Percentiles rank a stretch among this genome's conserved stretches.
phyloP scores from a whole-genome alignment of 2,113 vertebrate genomes.

The Megalops atlanticus region DNA sequence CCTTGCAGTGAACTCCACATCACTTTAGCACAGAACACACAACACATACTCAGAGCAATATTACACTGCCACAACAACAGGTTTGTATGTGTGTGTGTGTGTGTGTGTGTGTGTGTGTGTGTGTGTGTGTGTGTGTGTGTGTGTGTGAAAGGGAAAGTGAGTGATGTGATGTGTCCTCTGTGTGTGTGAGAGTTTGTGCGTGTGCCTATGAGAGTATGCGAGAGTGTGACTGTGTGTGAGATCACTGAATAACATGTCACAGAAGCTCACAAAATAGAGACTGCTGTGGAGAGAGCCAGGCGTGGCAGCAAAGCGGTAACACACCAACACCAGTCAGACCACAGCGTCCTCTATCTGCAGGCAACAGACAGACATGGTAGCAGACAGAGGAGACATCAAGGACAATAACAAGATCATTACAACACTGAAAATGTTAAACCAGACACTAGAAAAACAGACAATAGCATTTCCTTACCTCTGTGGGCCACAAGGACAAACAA shows the following conservation, averaged over 20 bases:
- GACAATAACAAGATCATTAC: conserved; percentile 38
- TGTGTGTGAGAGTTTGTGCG: too few relatives aligned
- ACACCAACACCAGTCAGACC: not conserved
- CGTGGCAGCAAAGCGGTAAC: not conserved
- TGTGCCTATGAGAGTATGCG: not conserved
- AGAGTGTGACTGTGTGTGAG: not conserved
- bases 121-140: not conserved
- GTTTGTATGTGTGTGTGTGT: not conserved
- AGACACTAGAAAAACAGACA: conserved; percentile 24
- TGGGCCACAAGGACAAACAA: not conserved
- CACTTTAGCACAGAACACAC: not conserved
- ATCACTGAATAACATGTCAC: not conserved
- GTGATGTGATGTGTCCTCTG: not conserved
- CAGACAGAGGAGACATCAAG: conserved; percentile 38
- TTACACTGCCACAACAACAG: not conserved
- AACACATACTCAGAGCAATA: not conserved
- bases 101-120: not conserved
- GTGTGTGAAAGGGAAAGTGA: too few relatives aligned
- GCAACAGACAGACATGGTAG: conserved; percentile 37
- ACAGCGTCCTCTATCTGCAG: not conserved
- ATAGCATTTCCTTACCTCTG: not conserved
- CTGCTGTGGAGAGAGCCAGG: not conserved
- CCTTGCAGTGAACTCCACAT: not conserved
- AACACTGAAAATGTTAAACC: conserved; percentile 40
- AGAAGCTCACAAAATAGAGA: not conserved